These are phyloP conservation scores for Fukomys damarensis DNA, from an alignment of 2,113 vertebrate genomes.

Conservation along the genomic window DNA sequence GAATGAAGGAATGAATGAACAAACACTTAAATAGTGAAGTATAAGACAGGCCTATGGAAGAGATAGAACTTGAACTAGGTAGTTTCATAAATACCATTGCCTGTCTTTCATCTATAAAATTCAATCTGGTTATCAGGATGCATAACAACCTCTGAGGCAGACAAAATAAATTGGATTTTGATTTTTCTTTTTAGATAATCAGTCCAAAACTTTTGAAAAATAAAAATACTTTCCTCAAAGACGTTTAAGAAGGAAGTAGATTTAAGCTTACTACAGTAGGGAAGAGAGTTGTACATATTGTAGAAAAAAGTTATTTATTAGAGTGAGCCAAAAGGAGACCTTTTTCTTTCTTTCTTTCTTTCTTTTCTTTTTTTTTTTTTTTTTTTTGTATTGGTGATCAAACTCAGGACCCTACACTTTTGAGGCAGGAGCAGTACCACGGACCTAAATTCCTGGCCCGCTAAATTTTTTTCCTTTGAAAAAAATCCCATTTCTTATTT, in stretches of 20 bases:
- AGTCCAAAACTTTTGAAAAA: constrained; percentile 27
- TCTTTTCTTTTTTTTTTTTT: too few relatives aligned
- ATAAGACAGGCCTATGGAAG: not conserved
- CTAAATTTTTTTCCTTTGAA: constrained; percentile 33
- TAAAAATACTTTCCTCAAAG: not conserved
- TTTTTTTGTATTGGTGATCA: too few relatives aligned
- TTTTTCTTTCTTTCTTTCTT: too few relatives aligned
- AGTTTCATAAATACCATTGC: not conserved
- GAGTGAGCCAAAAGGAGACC: not conserved
- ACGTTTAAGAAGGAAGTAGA: constrained; percentile 28
- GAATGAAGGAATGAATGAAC: not conserved
- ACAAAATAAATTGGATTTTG: constrained; percentile 24
- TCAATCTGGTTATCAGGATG: not conserved
- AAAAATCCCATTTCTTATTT: not conserved
- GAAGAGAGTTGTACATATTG: not conserved
- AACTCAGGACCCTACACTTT: too few relatives aligned
- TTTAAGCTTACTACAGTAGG: not conserved
- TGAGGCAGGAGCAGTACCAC: too few relatives aligned
- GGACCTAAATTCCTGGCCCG: too few relatives aligned
- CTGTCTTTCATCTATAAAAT: not conserved
- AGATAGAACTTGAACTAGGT: not conserved
- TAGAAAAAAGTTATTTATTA: not conserved
- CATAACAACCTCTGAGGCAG: not conserved
- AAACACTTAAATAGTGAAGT: not conserved
- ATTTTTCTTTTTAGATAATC: not conserved